Evolutionary conservation across 2,113 vertebrate genomes (phyloP).

Genomic region (Carlito syrichta): DNA sequence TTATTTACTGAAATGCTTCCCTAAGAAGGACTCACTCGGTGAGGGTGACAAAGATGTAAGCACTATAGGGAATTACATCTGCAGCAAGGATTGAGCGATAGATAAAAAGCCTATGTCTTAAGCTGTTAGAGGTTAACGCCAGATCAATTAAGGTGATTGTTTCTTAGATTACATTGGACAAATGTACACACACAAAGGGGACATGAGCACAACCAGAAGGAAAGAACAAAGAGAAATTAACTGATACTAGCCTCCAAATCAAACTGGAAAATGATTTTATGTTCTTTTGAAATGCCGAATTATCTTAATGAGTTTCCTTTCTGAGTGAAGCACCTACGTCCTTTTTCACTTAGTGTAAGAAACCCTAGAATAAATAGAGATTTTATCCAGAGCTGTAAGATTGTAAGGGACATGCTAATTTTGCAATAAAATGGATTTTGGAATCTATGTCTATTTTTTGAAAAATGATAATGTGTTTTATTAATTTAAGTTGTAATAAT

Average conservation of each 20-base stretch:
- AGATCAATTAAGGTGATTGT: conserved; percentile 86
- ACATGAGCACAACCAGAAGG: conserved; percentile 78
- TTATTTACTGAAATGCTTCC: conserved; percentile 75
- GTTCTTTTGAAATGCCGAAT: conserved; percentile 66
- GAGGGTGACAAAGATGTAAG: conserved; percentile 74
- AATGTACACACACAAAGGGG: conserved; percentile 74
- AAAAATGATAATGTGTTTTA: neutral
- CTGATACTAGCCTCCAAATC: conserved; percentile 73
- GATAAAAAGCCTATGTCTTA: conserved; percentile 78
- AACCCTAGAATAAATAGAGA: neutral
- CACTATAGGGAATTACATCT: conserved; percentile 82
- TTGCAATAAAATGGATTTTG: neutral
- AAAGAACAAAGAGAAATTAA: conserved; percentile 82
- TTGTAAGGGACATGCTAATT: neutral
- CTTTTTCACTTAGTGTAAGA: neutral
- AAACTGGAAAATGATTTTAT: conserved; percentile 75
- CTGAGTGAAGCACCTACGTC: neutral
- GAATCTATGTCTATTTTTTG: neutral
- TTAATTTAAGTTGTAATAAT: neutral
- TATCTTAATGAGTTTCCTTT: conserved; percentile 44
- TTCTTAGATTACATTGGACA: conserved; percentile 82
- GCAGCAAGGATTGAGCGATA: conserved; percentile 67
- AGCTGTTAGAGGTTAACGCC: conserved; percentile 80
- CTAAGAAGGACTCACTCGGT: neutral
- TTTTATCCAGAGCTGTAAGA: neutral